A percentile compares a stretch with the other conserved stretches of the same genome.
Evolutionary conservation across 2,888 invertebrate genomes (phyloP).

Genomic region (Ormyrus nitidulus): DNA sequence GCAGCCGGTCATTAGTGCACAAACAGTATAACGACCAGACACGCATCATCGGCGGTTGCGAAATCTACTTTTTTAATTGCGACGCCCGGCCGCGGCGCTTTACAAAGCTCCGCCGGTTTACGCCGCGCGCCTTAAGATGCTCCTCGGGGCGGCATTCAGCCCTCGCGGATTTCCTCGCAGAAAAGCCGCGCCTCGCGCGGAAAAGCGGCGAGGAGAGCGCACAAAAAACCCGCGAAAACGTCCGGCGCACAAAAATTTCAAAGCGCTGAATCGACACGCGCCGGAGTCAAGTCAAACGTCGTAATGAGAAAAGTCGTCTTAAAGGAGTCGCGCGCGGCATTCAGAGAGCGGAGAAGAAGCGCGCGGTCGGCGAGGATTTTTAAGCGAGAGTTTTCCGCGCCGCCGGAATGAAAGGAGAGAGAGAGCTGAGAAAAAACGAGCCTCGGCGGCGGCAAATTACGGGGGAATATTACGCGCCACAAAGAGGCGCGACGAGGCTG

Average conservation of each 20-base stretch:
- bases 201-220: neutral
- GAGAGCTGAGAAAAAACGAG: neutral
- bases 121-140: no score
- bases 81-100: no score
- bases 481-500: neutral
- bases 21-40: no score
- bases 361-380: neutral
- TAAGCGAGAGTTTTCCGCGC: neutral
- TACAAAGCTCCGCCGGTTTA: no score
- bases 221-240: neutral
- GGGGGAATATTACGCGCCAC: neutral
- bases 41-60: no score
- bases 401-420: no score
- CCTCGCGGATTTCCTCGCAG: neutral
- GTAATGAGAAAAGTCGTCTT: constrained; percentile 25
- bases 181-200: neutral
- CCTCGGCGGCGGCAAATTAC: neutral
- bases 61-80: no score
- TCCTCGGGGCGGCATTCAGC: no score
- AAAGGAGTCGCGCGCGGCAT: neutral
- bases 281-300: constrained; percentile 9
- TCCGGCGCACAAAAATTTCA: constrained; percentile 11
- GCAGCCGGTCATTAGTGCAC: no score
- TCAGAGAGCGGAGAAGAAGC: neutral
- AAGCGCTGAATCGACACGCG: constrained; percentile 12